Conservation (phyloP, 2,113 vertebrate species). For the Sylvia atricapilla region DNA sequence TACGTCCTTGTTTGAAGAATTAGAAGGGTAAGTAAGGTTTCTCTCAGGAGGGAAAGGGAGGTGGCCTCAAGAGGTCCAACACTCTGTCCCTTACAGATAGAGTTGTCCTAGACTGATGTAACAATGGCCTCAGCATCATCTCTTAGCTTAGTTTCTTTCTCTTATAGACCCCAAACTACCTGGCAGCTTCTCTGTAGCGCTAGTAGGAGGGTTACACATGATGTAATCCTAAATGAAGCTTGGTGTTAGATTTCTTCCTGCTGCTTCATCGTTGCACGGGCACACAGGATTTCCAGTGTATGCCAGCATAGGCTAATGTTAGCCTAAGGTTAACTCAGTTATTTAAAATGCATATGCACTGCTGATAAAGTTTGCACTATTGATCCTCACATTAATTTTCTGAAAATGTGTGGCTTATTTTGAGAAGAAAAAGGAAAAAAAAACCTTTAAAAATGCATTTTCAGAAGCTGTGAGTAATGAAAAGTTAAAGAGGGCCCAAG, state of each 20-base stretch:
- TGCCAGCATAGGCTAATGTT: not conserved
- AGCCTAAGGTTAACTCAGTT: not conserved
- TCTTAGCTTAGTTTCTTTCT: not conserved
- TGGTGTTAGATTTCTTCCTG: not conserved
- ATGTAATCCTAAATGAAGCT: not conserved
- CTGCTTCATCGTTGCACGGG: not conserved
- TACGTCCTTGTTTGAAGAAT: not conserved
- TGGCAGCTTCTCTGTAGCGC: not conserved
- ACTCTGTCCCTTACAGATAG: not conserved
- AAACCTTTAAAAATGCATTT: not conserved
- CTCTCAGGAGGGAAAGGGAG: not conserved
- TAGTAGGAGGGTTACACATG: not conserved
- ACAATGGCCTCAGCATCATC: not conserved
- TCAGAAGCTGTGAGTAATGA: not conserved
- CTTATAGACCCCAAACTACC: not conserved
- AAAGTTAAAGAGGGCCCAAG: not conserved
- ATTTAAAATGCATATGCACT: not conserved
- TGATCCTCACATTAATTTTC: not conserved
- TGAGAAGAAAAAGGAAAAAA: not conserved
- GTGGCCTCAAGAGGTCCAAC: not conserved
- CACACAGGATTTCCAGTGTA: not conserved
- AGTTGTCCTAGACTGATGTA: not conserved
- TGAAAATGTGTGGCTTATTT: not conserved
- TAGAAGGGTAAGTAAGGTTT: not conserved
- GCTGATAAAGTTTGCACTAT: not conserved